Evolutionary conservation across 2,113 vertebrate species (phyloP), one percentile per base, ranked within the genome.

Genomic region (Bostrychus sinensis): DNA sequence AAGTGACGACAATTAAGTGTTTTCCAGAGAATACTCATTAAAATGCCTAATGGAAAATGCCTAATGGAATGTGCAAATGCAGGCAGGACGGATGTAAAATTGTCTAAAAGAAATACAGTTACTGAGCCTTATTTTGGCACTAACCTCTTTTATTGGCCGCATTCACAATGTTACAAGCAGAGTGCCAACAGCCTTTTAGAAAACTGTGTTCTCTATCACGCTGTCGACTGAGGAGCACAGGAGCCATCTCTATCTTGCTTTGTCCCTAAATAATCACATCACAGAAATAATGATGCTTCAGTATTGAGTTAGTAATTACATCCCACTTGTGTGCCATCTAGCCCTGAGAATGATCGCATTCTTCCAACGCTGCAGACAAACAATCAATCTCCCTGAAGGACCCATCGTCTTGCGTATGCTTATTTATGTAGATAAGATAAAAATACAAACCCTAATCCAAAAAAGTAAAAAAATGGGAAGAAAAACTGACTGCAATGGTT

Each of bases 301-400:
- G 80, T 73, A 75, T 72, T 83, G 66, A 66, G 30, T 48, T 34
- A 48, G 66, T 65, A 74, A 85, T 76, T 72, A 60, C 53, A 63
- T 72, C 38, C 72, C 36, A 56, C 39, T 56, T 25, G 42, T 25
- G 17, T 42, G 46, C 41, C 37, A 45, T 45, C 17, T 26, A 42
- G 39, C 12, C 25, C 28, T 28, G 30, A 78, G 32, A 74, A 43
- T 48, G 25, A 61, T 45, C 26, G 62, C 58, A 43, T 62, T 74
- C 42, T 37, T 43, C 36, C 55, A 62, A 37, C 22, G 38, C 10
- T 45, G 65, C 23, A 23, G 19, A 57, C 23, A 63, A 54, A 70
- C 64, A 41, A 6, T 34, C 26, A 14, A 39, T 39, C 30, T 8
- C 14, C 37, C 12, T 14, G 37, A 4, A 38, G 14, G 13, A 38